Conservation (phyloP, 1,140 invertebrate species). For the Drosophila bifasciata region DNA sequence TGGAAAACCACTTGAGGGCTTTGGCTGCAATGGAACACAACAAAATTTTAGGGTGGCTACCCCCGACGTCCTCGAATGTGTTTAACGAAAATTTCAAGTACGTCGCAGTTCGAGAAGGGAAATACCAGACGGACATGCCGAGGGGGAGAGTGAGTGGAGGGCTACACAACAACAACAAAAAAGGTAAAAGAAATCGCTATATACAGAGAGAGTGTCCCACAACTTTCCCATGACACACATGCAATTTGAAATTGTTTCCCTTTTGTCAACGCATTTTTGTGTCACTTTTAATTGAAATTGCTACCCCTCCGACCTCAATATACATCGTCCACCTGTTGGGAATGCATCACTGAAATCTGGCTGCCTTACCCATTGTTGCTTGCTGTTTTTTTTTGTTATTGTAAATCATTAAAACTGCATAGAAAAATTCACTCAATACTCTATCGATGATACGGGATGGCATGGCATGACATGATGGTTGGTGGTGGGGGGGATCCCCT, state of each 20-base stretch:
- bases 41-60: constrained; percentile 65
- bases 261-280: constrained; percentile 71
- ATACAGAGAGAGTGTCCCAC: constrained; percentile 26
- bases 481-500: too few species aligned
- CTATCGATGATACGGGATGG: constrained; percentile 26
- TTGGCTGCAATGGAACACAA: constrained; percentile 33
- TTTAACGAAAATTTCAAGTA: constrained; percentile 72
- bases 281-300: constrained; percentile 79
- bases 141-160: not conserved
- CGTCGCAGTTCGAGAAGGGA: constrained; percentile 42
- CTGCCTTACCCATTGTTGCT: constrained; percentile 51
- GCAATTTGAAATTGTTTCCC: constrained; percentile 77
- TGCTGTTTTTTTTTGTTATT: constrained; percentile 61
- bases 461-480: too few species aligned
- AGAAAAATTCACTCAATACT: constrained; percentile 29
- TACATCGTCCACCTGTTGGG: constrained; percentile 65
- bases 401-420: constrained; percentile 77
- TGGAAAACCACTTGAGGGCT: constrained; percentile 72
- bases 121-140: too few species aligned
- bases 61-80: constrained; percentile 46
- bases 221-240: constrained; percentile 75
- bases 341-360: constrained; percentile 63
- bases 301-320: constrained; percentile 29
- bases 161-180: not conserved
- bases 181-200: constrained; percentile 19